Evolutionary conservation across 2,888 invertebrate species (phyloP), one percentile per base, ranked within the genome.

Genomic region (Caenorhabditis plicata): DNA sequence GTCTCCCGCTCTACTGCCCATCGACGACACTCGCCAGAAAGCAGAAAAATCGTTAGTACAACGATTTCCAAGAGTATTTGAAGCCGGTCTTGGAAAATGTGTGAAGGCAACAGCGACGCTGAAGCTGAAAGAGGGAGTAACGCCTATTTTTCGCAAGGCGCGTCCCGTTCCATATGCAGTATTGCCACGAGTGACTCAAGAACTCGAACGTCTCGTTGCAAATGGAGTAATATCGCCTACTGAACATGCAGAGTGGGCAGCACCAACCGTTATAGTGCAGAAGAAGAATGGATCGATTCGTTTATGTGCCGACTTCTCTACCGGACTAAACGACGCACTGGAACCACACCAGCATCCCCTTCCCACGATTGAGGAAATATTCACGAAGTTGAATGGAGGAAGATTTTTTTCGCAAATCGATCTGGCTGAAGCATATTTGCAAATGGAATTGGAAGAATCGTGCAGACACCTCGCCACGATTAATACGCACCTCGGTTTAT

Each of bases 401-500:
- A 26, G 25, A 15, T 20, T 50, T 29, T 72, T 70, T 58, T 48
- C 64, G 4, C 47, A 56, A 44, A 39, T 72, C 29, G 74, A 73
- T 45, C 35, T 74, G 19, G 33, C 62, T 3, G 69, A 70, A 11
- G 73, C 73, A 1, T 73, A 71, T 33, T 57, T 73, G 2, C 73
- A 73, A 27, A 31, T 73, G 3, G 52, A 52, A 25, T 15, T 72
- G 25, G 63, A 56, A 17, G 65, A 64, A 1, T 47, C 54, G 8
- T 52, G 64, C 5, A 46, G 48, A 29, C 29, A 69, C 19, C 17
- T 64, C 3, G 32, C 60, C 4, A 44, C 48, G 0, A 68, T 74
- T 52, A 71, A 60, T 33, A 72, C 73, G 5, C 72, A 73, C 44
- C 38, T 41, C 19, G 73, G 74, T 1, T 32, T 71, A 4, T 73